phyloP scores from a whole-genome alignment of 2,888 invertebrate genomes.

The Andrena chrysosceles region DNA sequence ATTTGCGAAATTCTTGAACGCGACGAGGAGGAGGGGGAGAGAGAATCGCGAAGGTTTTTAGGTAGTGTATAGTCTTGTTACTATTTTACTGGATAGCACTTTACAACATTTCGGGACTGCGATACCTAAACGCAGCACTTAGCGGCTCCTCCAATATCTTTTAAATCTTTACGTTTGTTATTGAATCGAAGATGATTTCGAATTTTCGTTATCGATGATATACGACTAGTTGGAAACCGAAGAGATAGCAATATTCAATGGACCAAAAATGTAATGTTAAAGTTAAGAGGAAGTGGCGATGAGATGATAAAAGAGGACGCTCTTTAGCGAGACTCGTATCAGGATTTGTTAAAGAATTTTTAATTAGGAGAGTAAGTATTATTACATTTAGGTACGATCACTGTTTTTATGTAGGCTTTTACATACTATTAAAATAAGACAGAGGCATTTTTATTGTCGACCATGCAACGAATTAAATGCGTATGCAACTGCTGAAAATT shows the following conservation, averaged over 20 bases:
- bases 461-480: constrained; percentile 56
- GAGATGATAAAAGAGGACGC: constrained; percentile 24
- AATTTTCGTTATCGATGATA: constrained; percentile 36
- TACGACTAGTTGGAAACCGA: constrained; percentile 53
- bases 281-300: constrained; percentile 43
- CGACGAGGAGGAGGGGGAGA: neutral
- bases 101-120: constrained; percentile 45
- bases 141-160: constrained; percentile 37
- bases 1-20: constrained; percentile 8
- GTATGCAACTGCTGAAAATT: constrained; percentile 50
- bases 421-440: constrained; percentile 28
- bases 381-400: constrained; percentile 59
- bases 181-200: constrained; percentile 39
- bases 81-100: constrained; percentile 25
- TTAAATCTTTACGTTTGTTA: constrained; percentile 43
- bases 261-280: constrained; percentile 74
- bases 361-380: constrained; percentile 64
- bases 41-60: constrained; percentile 32
- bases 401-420: constrained; percentile 58
- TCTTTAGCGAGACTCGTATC: constrained; percentile 33
- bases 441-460: constrained; percentile 58
- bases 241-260: constrained; percentile 71
- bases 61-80: constrained; percentile 46
- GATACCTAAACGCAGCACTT: constrained; percentile 51
- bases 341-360: constrained; percentile 50